A percentile compares a stretch with the other conserved stretches of the same genome.
Conservation (phyloP, 2,888 invertebrate species). For the Dynastes grantii region DNA sequence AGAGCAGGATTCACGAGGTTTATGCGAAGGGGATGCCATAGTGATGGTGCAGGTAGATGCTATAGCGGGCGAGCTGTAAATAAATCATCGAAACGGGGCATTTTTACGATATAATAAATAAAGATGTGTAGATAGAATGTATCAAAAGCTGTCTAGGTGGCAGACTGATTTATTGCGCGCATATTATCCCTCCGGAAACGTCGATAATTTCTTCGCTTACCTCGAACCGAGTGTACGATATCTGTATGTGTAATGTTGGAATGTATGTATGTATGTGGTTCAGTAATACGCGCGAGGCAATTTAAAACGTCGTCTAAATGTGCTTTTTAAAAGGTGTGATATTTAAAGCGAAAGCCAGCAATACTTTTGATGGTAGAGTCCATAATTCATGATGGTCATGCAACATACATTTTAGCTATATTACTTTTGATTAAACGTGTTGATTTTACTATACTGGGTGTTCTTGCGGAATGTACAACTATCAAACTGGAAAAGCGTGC, state of each 20-base stretch:
- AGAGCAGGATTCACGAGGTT: slow-evolving; percentile 33
- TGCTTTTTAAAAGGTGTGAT: slow-evolving; percentile 29
- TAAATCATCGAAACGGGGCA: slow-evolving; percentile 48
- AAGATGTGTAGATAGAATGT: slow-evolving; percentile 51
- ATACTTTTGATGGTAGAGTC: not conserved
- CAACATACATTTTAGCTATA: not conserved
- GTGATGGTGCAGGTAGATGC: slow-evolving; percentile 45
- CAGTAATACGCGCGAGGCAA: slow-evolving; percentile 34
- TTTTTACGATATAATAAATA: slow-evolving; percentile 51
- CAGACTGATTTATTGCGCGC: slow-evolving; percentile 49
- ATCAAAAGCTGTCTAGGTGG: slow-evolving; percentile 45
- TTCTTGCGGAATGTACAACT: no score
- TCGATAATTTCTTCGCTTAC: slow-evolving; percentile 47
- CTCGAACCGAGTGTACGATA: slow-evolving; percentile 28
- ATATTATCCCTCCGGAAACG: slow-evolving; percentile 47
- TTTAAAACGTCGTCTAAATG: slow-evolving; percentile 37
- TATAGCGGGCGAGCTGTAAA: slow-evolving; percentile 30
- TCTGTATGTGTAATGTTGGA: not conserved
- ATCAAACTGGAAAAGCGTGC: no score
- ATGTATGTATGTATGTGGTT: slow-evolving; percentile 26
- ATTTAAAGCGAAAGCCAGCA: slow-evolving; percentile 26
- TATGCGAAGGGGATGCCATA: slow-evolving; percentile 36
- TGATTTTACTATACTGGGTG: not conserved
- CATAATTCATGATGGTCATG: slow-evolving; percentile 23
- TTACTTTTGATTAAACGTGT: slow-evolving; percentile 1